These are phyloP conservation scores for Musca vetustissima DNA, from an alignment of 1,140 invertebrate species.

Conservation along the genomic window DNA sequence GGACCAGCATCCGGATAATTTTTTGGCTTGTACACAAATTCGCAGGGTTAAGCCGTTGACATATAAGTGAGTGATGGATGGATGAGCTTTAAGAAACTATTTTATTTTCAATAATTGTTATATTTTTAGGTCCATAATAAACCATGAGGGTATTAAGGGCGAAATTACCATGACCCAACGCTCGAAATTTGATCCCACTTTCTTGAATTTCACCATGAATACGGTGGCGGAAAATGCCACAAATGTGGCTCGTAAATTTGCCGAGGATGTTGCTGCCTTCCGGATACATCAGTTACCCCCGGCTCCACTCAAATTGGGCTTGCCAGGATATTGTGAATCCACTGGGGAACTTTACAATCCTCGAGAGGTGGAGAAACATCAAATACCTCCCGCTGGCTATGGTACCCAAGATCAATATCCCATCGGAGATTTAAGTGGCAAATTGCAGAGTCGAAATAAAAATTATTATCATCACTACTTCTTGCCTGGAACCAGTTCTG, in stretches of 20 bases:
- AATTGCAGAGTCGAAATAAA: slow-evolving; percentile 74
- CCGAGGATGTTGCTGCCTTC: slow-evolving; percentile 64
- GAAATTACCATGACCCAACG: slow-evolving; percentile 78
- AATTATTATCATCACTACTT: slow-evolving; percentile 68
- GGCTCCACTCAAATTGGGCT: slow-evolving; percentile 58
- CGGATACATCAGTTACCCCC: slow-evolving; percentile 70
- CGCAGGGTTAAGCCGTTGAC: slow-evolving; percentile 65
- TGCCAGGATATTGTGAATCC: slow-evolving; percentile 62
- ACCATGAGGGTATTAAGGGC: slow-evolving; percentile 79
- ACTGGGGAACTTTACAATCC: slow-evolving; percentile 74
- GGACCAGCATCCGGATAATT: slow-evolving; percentile 73
- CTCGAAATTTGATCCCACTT: slow-evolving; percentile 82
- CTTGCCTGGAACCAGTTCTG: slow-evolving; percentile 66
- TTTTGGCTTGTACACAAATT: slow-evolving; percentile 83
- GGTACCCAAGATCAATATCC: slow-evolving; percentile 86
- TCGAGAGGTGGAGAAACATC: slow-evolving; percentile 59
- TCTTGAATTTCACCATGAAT: slow-evolving; percentile 73
- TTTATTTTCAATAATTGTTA: neutral
- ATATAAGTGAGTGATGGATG: slow-evolving; percentile 67
- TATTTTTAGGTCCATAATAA: slow-evolving; percentile 69
- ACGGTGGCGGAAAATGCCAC: slow-evolving; percentile 32
- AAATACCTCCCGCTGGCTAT: slow-evolving; percentile 66
- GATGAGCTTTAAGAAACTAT: neutral
- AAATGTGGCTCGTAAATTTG: slow-evolving; percentile 49
- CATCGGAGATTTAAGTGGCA: slow-evolving; percentile 87